Evolutionary conservation across 1,140 invertebrate genomes (phyloP).

Genomic region (Capitella teleta): DNA sequence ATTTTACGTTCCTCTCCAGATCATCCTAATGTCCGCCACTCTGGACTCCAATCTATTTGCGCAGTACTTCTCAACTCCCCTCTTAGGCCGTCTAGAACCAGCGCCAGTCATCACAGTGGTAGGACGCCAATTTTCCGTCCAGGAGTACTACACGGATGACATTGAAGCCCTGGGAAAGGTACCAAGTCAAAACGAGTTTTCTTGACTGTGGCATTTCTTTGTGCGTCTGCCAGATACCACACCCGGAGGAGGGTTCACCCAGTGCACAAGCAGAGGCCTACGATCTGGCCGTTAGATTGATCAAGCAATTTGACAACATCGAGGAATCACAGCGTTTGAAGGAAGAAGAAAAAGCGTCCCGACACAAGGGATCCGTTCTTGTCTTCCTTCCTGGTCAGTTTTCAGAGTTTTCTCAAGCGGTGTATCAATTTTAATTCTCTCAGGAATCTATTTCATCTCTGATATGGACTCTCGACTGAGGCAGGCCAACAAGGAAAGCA

Average conservation of each 20-base stretch:
- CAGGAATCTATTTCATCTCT: slow-evolving; percentile 1
- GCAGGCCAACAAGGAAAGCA: background rate
- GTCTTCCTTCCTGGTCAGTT: slow-evolving; percentile 71
- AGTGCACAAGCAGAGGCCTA: slow-evolving; percentile 21
- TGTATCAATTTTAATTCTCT: background rate
- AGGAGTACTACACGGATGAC: slow-evolving; percentile 34
- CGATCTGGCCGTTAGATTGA: slow-evolving; percentile 46
- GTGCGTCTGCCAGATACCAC: background rate
- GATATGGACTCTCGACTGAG: background rate
- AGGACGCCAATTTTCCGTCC: slow-evolving; percentile 25
- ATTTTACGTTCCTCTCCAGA: slow-evolving; percentile 4
- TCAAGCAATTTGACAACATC: slow-evolving; percentile 59
- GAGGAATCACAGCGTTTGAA: slow-evolving; percentile 42
- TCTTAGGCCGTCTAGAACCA: slow-evolving; percentile 22
- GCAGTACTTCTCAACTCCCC: slow-evolving; percentile 31
- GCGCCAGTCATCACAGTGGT: slow-evolving; percentile 33
- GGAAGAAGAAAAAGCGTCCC: background rate
- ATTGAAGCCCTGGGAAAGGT: slow-evolving; percentile 23
- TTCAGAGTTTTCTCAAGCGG: background rate
- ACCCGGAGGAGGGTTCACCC: slow-evolving; percentile 23
- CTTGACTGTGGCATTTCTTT: background rate
- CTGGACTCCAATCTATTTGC: slow-evolving; percentile 34
- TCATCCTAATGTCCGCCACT: slow-evolving; percentile 41
- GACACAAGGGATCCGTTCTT: slow-evolving; percentile 52
- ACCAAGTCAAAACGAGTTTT: slow-evolving; percentile 6